These are phyloP conservation scores for Bujurquina vittata DNA, from an alignment of 2,113 vertebrate genomes.

Conservation along the genomic window DNA sequence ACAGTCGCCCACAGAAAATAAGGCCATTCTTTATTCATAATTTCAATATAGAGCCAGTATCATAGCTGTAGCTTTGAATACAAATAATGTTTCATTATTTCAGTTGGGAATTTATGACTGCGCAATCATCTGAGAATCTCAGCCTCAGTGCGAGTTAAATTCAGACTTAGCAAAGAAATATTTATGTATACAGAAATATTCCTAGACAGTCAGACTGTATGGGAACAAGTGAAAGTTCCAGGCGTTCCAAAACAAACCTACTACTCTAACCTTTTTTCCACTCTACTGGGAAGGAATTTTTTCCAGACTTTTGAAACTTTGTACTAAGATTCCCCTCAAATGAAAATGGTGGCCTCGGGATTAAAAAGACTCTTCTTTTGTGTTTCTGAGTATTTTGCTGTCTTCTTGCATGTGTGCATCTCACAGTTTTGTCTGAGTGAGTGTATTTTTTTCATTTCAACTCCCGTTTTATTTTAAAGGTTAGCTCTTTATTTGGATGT, in stretches of 20 bases:
- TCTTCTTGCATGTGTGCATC: not conserved
- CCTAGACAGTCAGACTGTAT: not conserved
- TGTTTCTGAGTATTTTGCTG: not conserved
- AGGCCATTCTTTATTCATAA: constrained; percentile 38
- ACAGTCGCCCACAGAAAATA: constrained; percentile 26
- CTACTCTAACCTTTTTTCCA: not conserved
- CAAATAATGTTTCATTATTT: constrained; percentile 4
- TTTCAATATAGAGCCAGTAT: constrained; percentile 2
- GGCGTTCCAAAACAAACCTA: not conserved
- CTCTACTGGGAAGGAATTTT: not conserved
- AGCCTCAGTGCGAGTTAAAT: not conserved
- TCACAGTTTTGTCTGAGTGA: not conserved
- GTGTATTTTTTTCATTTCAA: not conserved
- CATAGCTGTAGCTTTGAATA: constrained; percentile 29
- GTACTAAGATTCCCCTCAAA: not conserved
- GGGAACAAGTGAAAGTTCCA: not conserved
- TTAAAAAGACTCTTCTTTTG: not conserved
- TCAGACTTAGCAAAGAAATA: not conserved
- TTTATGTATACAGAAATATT: not conserved
- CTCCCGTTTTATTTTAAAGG: not conserved
- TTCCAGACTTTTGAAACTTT: not conserved
- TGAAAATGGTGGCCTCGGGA: not conserved
- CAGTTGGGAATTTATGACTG: not conserved
- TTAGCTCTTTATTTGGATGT: not conserved
- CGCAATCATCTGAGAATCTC: not conserved